Evolutionary conservation across 92 coral and sea anemone genomes (phyloP), one percentile per base, ranked within the genome.

Genomic region (Phenganax subtilis): DNA sequence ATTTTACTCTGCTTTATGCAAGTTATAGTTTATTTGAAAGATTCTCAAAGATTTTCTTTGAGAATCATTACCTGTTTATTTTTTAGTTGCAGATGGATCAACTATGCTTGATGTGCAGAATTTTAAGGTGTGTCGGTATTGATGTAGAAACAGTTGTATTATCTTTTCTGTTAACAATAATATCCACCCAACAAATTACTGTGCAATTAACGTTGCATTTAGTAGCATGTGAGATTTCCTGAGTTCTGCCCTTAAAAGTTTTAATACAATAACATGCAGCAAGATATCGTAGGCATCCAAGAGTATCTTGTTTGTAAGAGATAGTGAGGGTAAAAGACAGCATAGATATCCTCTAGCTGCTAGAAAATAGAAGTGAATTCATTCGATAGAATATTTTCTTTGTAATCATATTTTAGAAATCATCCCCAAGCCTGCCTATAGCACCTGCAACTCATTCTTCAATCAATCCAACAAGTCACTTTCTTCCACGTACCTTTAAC

Each of bases 351-450:
- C n/a, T 0, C 4, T 12, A 17, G 10, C 14, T 62, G 30, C 83
- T 29, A 30, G 16, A 5, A 3, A 28, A 28, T 25, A 77, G 76
- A 86, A 84, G 86, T 75, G 27, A 57, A 80, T 52, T 9, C 51
- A 30, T 30, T 11, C 31, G 12, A 12, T 15, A 44, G 55, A 10
- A 9, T 52, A 15, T n/a, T 64, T 73, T 31, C 1, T 73, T 70
- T 44, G 77, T 14, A 80, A 88, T 37, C 47, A 1, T 37, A 91
- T 77, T 87, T 56, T 88, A 88, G 53, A 90, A 90, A 54, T 88
- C 97, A 17, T 84, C 89, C 29, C 99, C 81, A 78, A 96, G 91
- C 57, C 92, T 94, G 27, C 96, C 97, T 59, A 96, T 96, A 71
- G 99, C 99, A 6, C 99, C 99, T 74, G 98, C 98, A 10, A 70